phyloP scores from a whole-genome alignment of 2,113 vertebrate genomes.

The Cisticola juncidis region DNA sequence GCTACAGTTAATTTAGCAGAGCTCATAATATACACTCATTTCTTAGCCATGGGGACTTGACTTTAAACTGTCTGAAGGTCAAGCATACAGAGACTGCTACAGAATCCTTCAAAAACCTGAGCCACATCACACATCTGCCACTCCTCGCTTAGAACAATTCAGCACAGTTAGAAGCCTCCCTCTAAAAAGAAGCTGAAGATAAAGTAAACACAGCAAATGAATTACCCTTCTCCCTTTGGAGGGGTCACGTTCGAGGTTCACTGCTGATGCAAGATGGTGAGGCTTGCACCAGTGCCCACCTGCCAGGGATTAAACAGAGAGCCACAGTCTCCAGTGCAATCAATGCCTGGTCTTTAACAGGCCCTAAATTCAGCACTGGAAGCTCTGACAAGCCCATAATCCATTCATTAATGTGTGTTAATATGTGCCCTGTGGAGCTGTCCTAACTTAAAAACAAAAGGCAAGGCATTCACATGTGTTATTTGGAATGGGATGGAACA shows the following conservation, averaged over 20 bases:
- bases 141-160: constrained; percentile 67
- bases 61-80: constrained; percentile 47
- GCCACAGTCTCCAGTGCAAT: constrained; percentile 50
- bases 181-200: constrained; percentile 48
- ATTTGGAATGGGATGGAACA: constrained; percentile 29
- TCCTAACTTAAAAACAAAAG: constrained; percentile 56
- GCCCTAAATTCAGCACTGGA: constrained; percentile 56
- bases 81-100: not conserved
- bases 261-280: constrained; percentile 63
- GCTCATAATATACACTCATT: constrained; percentile 22
- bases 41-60: not conserved
- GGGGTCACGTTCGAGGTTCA: constrained; percentile 66
- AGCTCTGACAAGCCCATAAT: constrained; percentile 44
- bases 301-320: constrained; percentile 70
- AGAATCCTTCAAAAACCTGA: constrained; percentile 19
- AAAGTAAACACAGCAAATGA: constrained; percentile 67
- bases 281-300: constrained; percentile 53
- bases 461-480: constrained; percentile 28
- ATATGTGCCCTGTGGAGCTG: constrained; percentile 40
- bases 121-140: constrained; percentile 39
- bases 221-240: constrained; percentile 52
- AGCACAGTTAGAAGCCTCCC: constrained; percentile 41
- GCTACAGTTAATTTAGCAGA: constrained; percentile 24
- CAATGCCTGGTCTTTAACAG: constrained; percentile 43
- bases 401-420: constrained; percentile 61